Conservation (phyloP, 2,888 invertebrate genomes). For the Platycnemis pennipes region DNA sequence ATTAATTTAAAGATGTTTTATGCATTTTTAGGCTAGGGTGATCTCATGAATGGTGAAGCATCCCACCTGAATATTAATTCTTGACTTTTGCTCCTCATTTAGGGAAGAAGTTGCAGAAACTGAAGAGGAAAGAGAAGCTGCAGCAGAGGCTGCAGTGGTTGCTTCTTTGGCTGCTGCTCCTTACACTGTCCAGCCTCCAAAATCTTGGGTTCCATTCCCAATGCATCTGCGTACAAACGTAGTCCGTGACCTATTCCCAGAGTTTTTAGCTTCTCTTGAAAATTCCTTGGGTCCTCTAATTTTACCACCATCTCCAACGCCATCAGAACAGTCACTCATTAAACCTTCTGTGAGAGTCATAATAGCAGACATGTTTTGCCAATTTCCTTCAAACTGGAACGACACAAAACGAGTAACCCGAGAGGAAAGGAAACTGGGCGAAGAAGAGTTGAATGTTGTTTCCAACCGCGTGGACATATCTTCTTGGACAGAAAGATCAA, state of each 20-base stretch:
- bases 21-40: no score
- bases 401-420: not conserved
- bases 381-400: not conserved
- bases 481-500: slow-evolving; percentile 27
- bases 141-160: slow-evolving; percentile 13
- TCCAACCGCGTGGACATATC: not conserved
- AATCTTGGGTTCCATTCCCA: slow-evolving; percentile 40
- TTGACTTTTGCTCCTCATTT: not conserved
- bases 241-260: slow-evolving; percentile 15
- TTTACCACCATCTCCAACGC: slow-evolving; percentile 29
- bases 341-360: slow-evolving; percentile 32
- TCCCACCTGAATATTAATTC: not conserved
- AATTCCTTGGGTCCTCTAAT: slow-evolving; percentile 28
- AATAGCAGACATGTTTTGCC: not conserved
- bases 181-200: slow-evolving; percentile 10
- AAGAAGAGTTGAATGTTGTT: slow-evolving; percentile 1
- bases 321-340: not conserved
- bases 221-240: not conserved
- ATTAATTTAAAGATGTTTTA: no score
- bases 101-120: not conserved
- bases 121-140: not conserved
- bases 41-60: not conserved
- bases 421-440: slow-evolving; percentile 27
- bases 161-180: slow-evolving; percentile 11
- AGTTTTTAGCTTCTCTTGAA: slow-evolving; percentile 27